Evolutionary conservation across 2,797 vertebrate genomes (phyloP), one percentile per base, ranked within the genome.

Genomic region (Tokudaia muenninki): DNA sequence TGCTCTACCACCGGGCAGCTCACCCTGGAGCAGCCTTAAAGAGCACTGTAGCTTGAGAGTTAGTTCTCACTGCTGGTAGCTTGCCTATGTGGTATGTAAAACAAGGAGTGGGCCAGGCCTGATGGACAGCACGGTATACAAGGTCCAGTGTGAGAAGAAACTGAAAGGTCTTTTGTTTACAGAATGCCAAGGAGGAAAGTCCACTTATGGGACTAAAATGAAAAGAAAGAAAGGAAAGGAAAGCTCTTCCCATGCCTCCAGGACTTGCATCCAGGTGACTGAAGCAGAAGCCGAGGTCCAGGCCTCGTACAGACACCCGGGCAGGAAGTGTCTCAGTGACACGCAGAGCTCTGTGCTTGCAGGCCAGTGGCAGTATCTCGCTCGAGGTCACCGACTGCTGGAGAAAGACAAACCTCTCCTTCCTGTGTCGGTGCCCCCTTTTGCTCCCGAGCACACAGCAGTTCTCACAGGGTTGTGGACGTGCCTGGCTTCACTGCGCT

Each of bases 321-420:
- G 21, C 83, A 87, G 37, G 80, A 65, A 91, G 77, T 74, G 41
- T 41, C 31, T 63, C 13, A 83, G 44, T 26, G 41, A 67, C 8
- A 31, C 34, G 78, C 26, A 13, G 0, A 14, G 52, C 10, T 96
- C 82, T 86, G 17, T 34, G 94, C 5, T 37, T 72, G 67, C 24
- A 55, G 87, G 94, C 31, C 55, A 78, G 17, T 1, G 9, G 81
- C 86, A 89, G 87, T 65, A 65, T 84, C 52, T 87, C n/a, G 61
- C 83, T 93, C 21, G 21, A 87, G 78, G 94, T 95, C 95, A 96
- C 74, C 93, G 82, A 67, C 90, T 97, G 98, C 97, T 97, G 89
- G 92, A 98, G 97, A 98, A 97, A 98, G 97, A 97, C 12, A 97
- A 98, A 97, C 96, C 93, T 98, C 80, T 12, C 72, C 94, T 99